Evolutionary conservation across 1,140 invertebrate species (phyloP).

Genomic region (Drosophila nannoptera): DNA sequence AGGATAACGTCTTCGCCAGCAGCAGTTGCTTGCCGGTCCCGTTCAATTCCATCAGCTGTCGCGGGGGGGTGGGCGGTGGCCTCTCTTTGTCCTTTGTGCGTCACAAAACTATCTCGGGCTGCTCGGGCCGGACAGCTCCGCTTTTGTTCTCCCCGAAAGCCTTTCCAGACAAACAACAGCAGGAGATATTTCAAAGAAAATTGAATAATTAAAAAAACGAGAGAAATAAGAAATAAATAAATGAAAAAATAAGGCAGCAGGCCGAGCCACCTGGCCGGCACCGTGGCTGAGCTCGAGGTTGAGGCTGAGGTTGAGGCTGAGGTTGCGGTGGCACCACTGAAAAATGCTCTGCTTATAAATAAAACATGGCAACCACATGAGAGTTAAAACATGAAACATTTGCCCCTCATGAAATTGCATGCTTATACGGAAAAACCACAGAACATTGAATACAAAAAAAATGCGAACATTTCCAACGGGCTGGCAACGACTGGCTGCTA

Average conservation of each 20-base stretch:
- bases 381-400: slow-evolving; percentile 46
- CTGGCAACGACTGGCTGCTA: background rate
- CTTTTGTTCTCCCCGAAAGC: too few species aligned
- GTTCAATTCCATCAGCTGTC: slow-evolving; percentile 65
- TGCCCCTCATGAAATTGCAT: slow-evolving; percentile 4
- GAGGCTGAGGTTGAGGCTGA: background rate
- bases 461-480: background rate
- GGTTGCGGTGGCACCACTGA: background rate
- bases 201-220: too few species aligned
- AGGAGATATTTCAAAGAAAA: too few species aligned
- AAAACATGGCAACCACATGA: slow-evolving; percentile 58
- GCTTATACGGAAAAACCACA: slow-evolving; percentile 6
- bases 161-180: too few species aligned
- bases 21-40: slow-evolving; percentile 60
- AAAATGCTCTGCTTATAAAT: slow-evolving; percentile 55
- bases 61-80: slow-evolving; percentile 24
- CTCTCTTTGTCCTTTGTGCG: slow-evolving; percentile 33
- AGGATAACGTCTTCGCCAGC: slow-evolving; percentile 31
- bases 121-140: slow-evolving; percentile 14
- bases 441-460: slow-evolving; percentile 1
- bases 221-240: background rate
- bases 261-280: slow-evolving; percentile 9
- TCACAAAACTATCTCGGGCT: slow-evolving; percentile 21
- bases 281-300: background rate
- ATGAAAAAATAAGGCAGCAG: background rate